A percentile compares a stretch with the other conserved stretches of the same genome.
Evolutionary conservation across 2,113 vertebrate genomes (phyloP).

Genomic region (Passerina amoena): DNA sequence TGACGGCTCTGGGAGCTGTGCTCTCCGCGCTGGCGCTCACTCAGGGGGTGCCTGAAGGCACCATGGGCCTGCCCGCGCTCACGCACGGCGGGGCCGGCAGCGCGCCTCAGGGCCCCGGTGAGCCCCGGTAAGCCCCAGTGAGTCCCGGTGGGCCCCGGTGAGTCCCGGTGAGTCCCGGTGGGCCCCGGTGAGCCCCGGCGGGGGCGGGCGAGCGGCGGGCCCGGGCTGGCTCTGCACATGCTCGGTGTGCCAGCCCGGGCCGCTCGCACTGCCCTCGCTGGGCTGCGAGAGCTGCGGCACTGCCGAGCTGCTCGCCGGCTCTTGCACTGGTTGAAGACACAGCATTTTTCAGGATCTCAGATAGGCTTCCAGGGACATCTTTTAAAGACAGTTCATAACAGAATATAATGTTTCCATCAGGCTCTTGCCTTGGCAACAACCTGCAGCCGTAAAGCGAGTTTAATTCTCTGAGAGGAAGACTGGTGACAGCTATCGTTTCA

Average conservation of each 20-base stretch:
- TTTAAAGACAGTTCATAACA: background rate
- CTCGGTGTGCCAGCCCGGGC: slow-evolving; percentile 68
- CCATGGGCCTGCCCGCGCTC: background rate
- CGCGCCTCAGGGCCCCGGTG: background rate
- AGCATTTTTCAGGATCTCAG: background rate
- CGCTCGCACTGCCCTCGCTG: slow-evolving; percentile 54
- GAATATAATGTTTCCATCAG: background rate
- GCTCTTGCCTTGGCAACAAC: slow-evolving; percentile 38
- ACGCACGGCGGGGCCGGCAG: background rate
- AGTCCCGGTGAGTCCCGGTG: too few species aligned
- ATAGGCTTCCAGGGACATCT: background rate
- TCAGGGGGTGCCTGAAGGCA: background rate
- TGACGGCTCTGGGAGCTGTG: background rate
- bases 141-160: background rate
- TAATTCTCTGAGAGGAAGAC: slow-evolving; percentile 17
- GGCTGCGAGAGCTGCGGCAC: slow-evolving; percentile 19
- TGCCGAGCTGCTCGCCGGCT: background rate
- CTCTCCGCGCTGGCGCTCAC: background rate
- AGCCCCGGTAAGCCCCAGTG: background rate
- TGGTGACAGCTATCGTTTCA: background rate
- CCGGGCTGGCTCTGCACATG: slow-evolving; percentile 76
- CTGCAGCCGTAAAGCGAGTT: slow-evolving; percentile 27
- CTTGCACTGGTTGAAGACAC: background rate
- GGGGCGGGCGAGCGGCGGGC: background rate
- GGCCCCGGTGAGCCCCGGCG: background rate